Conservation (phyloP, 2,888 invertebrate genomes). For the Malthinus flaveolus region DNA sequence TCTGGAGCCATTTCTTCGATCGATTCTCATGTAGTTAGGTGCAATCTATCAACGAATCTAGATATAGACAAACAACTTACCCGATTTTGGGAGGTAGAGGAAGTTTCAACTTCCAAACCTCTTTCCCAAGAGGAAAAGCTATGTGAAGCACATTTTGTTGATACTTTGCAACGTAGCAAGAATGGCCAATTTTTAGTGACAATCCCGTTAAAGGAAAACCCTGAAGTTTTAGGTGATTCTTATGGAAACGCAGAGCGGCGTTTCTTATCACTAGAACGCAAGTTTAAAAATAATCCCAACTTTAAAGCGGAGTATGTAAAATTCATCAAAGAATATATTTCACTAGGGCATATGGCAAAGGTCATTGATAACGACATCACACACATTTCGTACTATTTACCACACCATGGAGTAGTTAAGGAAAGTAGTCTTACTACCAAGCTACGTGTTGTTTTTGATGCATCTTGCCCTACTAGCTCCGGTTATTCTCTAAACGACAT, state of each 20-base stretch:
- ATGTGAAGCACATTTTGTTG: background rate
- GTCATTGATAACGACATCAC: background rate
- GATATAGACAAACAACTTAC: no score
- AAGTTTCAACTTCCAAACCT: background rate
- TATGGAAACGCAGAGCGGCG: background rate
- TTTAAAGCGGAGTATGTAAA: background rate
- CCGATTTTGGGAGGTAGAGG: background rate
- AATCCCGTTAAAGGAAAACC: background rate
- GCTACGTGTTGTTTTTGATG: conserved; percentile 41
- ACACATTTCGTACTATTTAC: conserved; percentile 22
- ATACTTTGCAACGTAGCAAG: background rate
- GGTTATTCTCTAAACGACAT: conserved; percentile 39
- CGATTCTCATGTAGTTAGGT: no score
- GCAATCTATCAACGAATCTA: no score
- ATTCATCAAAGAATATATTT: conserved; percentile 1
- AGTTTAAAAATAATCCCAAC: background rate
- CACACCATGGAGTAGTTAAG: conserved; percentile 38
- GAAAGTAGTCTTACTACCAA: conserved; percentile 32
- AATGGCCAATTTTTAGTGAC: background rate
- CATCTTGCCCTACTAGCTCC: conserved; percentile 27
- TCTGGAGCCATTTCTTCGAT: no score
- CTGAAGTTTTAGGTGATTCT: background rate
- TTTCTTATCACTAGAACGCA: background rate
- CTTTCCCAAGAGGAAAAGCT: background rate
- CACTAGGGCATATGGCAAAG: background rate